phyloP scores from a whole-genome alignment of 2,113 vertebrate genomes.

The Scatophagus argus region DNA sequence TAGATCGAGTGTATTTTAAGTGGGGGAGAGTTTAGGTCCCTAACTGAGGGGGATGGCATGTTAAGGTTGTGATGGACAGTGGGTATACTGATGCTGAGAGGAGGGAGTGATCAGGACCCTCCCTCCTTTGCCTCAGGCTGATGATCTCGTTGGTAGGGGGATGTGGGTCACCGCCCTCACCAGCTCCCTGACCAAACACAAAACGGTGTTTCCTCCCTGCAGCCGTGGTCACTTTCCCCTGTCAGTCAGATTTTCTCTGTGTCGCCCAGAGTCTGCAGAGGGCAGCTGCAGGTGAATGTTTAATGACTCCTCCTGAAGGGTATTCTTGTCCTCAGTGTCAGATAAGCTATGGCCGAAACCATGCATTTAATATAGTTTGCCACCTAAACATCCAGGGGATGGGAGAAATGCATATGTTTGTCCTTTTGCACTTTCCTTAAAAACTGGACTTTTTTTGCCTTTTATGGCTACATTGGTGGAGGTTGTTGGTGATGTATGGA shows the following conservation, averaged over 20 bases:
- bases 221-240: slow-evolving; percentile 79
- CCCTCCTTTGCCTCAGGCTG: slow-evolving; percentile 49
- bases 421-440: too few relatives aligned
- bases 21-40: slow-evolving; percentile 27
- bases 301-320: slow-evolving; percentile 14
- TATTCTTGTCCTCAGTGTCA: not conserved
- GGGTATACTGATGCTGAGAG: slow-evolving; percentile 29
- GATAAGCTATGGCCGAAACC: not conserved
- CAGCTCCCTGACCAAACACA: slow-evolving; percentile 74
- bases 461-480: too few relatives aligned
- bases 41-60: slow-evolving; percentile 20
- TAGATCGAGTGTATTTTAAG: slow-evolving; percentile 39
- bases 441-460: too few relatives aligned
- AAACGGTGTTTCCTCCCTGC: slow-evolving; percentile 69
- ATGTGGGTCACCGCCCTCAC: slow-evolving; percentile 59
- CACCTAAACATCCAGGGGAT: not conserved
- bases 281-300: slow-evolving; percentile 61
- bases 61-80: slow-evolving; percentile 11
- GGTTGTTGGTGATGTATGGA: too few relatives aligned
- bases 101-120: slow-evolving; percentile 28
- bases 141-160: slow-evolving; percentile 50
- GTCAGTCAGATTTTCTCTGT: slow-evolving; percentile 75
- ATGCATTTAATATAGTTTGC: not conserved
- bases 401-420: too few relatives aligned
- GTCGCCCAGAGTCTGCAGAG: slow-evolving; percentile 1